Conservation (phyloP, 1,140 invertebrate genomes). For the Macrocentrus cingulum region DNA sequence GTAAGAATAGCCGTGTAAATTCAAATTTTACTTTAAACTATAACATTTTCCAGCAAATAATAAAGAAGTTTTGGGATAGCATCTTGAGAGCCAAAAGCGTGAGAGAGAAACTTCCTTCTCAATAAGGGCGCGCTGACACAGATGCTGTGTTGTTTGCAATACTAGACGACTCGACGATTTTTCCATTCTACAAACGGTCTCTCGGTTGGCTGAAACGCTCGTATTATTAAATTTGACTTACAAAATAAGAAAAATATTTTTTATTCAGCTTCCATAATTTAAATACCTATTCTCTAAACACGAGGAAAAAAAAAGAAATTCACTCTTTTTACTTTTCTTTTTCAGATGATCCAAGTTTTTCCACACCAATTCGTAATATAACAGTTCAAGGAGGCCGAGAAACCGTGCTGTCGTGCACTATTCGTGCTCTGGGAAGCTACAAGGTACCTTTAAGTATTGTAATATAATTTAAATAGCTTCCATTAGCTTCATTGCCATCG, state of each 20-base stretch:
- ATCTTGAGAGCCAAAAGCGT: background rate
- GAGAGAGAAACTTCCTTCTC: too few relatives aligned
- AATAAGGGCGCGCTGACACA: slow-evolving; percentile 2
- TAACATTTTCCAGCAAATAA: background rate
- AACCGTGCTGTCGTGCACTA: slow-evolving; percentile 78
- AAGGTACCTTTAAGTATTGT: slow-evolving; percentile 66
- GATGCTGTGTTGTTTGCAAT: background rate
- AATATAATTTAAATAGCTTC: background rate
- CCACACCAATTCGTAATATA: slow-evolving; percentile 76
- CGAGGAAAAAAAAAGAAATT: too few relatives aligned
- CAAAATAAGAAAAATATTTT: too few relatives aligned
- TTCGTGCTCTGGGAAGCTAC: slow-evolving; percentile 78
- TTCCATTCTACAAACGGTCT: background rate
- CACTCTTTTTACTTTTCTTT: background rate
- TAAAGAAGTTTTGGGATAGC: background rate
- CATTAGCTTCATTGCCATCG: too few relatives aligned
- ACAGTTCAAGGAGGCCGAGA: slow-evolving; percentile 81
- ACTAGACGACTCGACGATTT: background rate
- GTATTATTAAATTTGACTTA: too few relatives aligned
- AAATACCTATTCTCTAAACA: too few relatives aligned
- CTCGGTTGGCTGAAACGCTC: too few relatives aligned
- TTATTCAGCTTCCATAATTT: too few relatives aligned
- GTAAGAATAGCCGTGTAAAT: background rate
- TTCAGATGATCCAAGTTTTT: slow-evolving; percentile 69
- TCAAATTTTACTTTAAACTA: background rate